Conservation (phyloP, 2,888 invertebrate species). For the Byasa hedistus region DNA sequence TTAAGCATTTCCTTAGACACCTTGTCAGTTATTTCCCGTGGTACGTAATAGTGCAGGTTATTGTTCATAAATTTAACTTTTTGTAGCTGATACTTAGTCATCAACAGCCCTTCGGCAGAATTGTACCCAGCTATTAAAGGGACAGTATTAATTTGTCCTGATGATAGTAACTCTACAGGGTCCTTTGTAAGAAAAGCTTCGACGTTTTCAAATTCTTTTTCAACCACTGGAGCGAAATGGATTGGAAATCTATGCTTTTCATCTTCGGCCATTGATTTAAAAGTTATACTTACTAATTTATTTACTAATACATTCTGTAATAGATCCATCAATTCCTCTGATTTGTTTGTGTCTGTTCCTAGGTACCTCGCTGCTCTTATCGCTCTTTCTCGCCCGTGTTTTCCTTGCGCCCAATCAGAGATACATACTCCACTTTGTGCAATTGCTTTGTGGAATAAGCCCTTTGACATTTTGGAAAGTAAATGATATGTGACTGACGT, state of each 20-base stretch:
- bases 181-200: slow-evolving; percentile 44
- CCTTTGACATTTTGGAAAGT: slow-evolving; percentile 54
- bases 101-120: slow-evolving; percentile 44
- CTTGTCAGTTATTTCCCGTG: slow-evolving; percentile 39
- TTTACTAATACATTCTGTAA: slow-evolving; percentile 38
- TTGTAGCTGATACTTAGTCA: slow-evolving; percentile 34
- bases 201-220: slow-evolving; percentile 42
- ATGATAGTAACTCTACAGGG: slow-evolving; percentile 39
- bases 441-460: slow-evolving; percentile 54
- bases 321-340: slow-evolving; percentile 38
- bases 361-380: slow-evolving; percentile 39
- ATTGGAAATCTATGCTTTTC: slow-evolving; percentile 43
- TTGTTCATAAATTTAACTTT: slow-evolving; percentile 41
- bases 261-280: slow-evolving; percentile 39
- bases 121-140: slow-evolving; percentile 48
- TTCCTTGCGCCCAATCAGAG: slow-evolving; percentile 39
- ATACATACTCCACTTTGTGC: slow-evolving; percentile 51
- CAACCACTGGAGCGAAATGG: slow-evolving; percentile 48
- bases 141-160: slow-evolving; percentile 39
- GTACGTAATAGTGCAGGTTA: slow-evolving; percentile 40
- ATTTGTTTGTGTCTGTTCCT: slow-evolving; percentile 38
- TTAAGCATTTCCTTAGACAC: slow-evolving; percentile 32
- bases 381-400: slow-evolving; percentile 37
- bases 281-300: slow-evolving; percentile 40
- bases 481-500: slow-evolving; percentile 54